Conservation (phyloP, 2,113 vertebrate species). For the Martes martes region DNA sequence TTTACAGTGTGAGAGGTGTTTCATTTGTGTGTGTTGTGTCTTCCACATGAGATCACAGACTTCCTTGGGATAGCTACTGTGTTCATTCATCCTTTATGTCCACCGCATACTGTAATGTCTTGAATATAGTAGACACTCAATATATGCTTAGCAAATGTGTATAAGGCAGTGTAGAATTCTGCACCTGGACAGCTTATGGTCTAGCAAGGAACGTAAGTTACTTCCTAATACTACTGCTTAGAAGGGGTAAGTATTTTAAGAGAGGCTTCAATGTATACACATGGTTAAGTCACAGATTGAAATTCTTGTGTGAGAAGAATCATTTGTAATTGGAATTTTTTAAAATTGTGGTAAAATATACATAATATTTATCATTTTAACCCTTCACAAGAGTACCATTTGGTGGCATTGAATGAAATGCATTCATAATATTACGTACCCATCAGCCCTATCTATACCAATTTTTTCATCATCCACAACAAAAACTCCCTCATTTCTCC, state of each 20-base stretch:
- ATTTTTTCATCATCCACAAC: not conserved
- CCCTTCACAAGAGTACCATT: not conserved
- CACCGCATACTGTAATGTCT: not conserved
- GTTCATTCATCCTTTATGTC: not conserved
- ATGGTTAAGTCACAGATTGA: not conserved
- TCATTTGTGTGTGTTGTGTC: not conserved
- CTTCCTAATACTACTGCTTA: not conserved
- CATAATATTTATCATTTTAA: slow-evolving; percentile 11
- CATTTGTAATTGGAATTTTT: slow-evolving; percentile 35
- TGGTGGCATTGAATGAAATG: not conserved
- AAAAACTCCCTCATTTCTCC: not conserved
- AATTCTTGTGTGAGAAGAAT: not conserved
- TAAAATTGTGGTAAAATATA: slow-evolving; percentile 1
- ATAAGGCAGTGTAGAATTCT: not conserved
- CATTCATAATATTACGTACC: not conserved
- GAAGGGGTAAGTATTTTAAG: not conserved
- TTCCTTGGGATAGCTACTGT: not conserved
- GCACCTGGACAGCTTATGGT: not conserved
- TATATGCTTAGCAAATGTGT: not conserved
- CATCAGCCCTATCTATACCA: not conserved
- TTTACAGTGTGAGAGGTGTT: not conserved
- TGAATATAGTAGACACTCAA: not conserved
- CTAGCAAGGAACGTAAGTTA: not conserved
- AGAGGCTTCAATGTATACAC: not conserved
- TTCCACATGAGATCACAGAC: not conserved